A percentile compares a stretch with the other conserved stretches of the same genome.
These are phyloP conservation scores for Diacarnus erythraeanus DNA, from an alignment of 37 sponge, comb jelly and placozoan species.

Conservation along the genomic window DNA sequence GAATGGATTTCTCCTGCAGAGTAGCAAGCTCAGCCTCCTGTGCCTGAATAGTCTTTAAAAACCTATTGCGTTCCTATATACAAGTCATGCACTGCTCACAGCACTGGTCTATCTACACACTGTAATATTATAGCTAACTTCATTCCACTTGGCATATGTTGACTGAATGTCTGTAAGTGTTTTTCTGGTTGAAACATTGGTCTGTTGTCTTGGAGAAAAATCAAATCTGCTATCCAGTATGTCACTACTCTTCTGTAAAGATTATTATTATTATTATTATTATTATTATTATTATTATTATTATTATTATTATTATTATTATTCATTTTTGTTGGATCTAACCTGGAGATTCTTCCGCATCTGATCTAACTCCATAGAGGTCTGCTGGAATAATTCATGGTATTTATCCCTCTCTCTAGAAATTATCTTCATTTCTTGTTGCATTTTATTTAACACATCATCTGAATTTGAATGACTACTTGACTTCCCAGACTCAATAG, in stretches of 20 bases:
- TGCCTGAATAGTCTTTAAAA: conserved; percentile 28
- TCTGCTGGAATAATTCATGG: conserved; percentile 37
- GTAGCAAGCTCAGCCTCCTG: conserved; percentile 46
- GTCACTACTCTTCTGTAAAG: neutral
- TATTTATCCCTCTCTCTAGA: conserved; percentile 65
- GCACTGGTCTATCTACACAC: neutral
- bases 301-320: neutral
- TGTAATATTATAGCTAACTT: conserved; percentile 19
- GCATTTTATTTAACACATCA: conserved; percentile 16
- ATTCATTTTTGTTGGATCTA: neutral
- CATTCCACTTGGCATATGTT: conserved; percentile 31
- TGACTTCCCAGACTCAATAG: neutral
- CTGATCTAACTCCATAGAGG: conserved; percentile 40
- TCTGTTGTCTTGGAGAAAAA: conserved; percentile 29
- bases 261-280: neutral
- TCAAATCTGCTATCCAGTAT: conserved; percentile 23
- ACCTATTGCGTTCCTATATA: conserved; percentile 28
- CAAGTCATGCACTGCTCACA: neutral
- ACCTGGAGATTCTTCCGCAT: conserved; percentile 46
- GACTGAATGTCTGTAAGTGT: conserved; percentile 30
- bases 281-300: too few relatives aligned
- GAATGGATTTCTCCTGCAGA: conserved; percentile 34
- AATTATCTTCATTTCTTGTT: conserved; percentile 30
- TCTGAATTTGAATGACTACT: neutral
- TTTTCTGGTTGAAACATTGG: neutral